Base-by-base conservation (phyloP, 1,140 invertebrate genomes). In the Calycopis cecrops region DNA sequence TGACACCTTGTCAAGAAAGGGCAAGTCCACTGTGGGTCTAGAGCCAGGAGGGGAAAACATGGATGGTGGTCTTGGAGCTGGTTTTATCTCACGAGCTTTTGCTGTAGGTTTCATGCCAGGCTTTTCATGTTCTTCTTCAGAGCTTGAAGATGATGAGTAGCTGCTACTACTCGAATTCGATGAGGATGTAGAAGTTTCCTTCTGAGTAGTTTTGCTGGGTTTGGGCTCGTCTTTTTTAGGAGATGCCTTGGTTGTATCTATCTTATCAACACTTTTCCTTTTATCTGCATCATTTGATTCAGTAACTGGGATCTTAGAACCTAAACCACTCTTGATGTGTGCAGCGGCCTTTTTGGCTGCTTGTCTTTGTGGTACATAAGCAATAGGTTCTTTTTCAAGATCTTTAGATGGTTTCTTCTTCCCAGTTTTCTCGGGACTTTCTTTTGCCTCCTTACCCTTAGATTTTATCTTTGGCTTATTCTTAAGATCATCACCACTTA, bases 281-380 rank as follows among this genome's bases (percentile, higher is more conserved):
- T 88, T 87, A 49, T 88, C 65, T 73, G 74, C 55, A 68, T 91
- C 78, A 16, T 84, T 66, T 59, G 81, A 85, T 69, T 91, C 90
- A 6, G 71, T 38, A 73, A 80, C 69, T 55, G 84, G 69, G 63
- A 90, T 88, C 63, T 93, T 93, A 17, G 89, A 91, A 1, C 84
- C 84, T 52, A 94, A 85, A 40, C 93, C 94, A 81, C 93, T 95
- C 71, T 96, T 96, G 38, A 97, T 94, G 71, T 96, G 95, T 65
- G 95, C 95, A 9, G 94, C 94, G 2, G 95, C 95, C 79, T 97
- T 97, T 75, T 96, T 96, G 35, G 96, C 96, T 4, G 96, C 96
- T 85, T 96, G 94, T 37, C 96, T 86, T 76, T 97, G 95, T 0
- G 96, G 96, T 35, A 97, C 96, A 83, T 96, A 95, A 1, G 94